Base-by-base conservation (phyloP, 1,140 invertebrate genomes). In the Lepidostoma basale region DNA sequence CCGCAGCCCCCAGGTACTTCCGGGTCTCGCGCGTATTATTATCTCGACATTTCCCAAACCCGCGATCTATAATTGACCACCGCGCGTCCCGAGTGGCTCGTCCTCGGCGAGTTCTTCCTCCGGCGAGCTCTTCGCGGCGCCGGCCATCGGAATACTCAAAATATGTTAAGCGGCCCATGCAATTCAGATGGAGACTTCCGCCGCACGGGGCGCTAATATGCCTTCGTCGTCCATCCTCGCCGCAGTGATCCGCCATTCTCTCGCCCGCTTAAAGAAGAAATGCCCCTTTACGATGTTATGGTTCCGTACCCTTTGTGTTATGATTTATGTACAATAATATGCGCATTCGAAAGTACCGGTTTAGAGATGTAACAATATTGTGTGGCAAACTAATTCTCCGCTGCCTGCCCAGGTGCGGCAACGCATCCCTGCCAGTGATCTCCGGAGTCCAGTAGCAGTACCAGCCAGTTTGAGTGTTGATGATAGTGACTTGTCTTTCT, bases 1-100 rank as follows among this genome's bases (percentile, higher is more conserved):
- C 86, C 84, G 5, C 86, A 87, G 74, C 88, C 40, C 23, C 40
- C 60, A 62, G 60, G 60, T 62, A 62, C 56, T 28, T 36, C 59
- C 39, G 39, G 39, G 87, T 47, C 89, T 88, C 81, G 87, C 88
- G 18, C 60, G 18, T 30, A 9, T 9, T 16, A 8, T 18, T 44
- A 9, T 5, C 14, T 5, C 42, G n/a, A n/a, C 42, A 9, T 44
- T 18, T 44, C 9, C 5, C 42, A 44, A 5, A 5, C 16, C 42
- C 16, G 9, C 42, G 10, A 23, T 30, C 52, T 56, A 56, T 56
- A 30, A 56, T 56, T 56, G 52, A 56, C n/a, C 49, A 33, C 49
- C 12, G 10, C 25, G 12, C 25, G 9, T 12, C 4, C 10, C 23
- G 49, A 5, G 25, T 54, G 18, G 8, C 49, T n/a, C 28, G 10